phyloP scores from a whole-genome alignment of 1,140 invertebrate species.

The Lepidostoma basale region DNA sequence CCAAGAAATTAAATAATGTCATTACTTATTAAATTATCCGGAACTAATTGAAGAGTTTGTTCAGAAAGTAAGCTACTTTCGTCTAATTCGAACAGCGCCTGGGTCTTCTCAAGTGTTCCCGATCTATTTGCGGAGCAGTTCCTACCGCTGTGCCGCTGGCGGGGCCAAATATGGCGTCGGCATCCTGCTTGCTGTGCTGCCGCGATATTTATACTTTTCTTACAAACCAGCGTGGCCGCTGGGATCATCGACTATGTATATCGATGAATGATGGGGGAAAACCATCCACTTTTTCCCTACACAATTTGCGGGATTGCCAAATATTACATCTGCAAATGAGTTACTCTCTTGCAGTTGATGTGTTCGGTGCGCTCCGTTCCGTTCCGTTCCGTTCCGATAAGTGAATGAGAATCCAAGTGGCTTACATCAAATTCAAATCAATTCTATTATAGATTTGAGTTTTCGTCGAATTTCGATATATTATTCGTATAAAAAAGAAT shows the following conservation, averaged over 20 bases:
- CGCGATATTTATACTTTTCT: constrained; percentile 30
- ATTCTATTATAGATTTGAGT: too few species aligned
- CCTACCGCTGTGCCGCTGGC: too few species aligned
- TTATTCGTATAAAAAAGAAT: neutral
- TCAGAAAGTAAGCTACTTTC: neutral
- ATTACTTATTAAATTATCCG: neutral
- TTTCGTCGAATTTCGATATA: too few species aligned
- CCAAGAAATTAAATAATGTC: too few species aligned
- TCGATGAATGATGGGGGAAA: constrained; percentile 34
- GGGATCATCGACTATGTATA: constrained; percentile 32
- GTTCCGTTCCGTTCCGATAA: too few species aligned
- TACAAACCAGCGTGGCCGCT: constrained; percentile 5
- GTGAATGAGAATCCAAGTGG: too few species aligned
- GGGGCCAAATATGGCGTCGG: constrained; percentile 42
- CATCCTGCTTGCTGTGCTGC: neutral
- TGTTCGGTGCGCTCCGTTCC: neutral
- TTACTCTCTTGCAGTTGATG: neutral
- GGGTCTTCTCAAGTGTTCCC: constrained; percentile 41
- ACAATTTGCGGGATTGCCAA: constrained; percentile 30
- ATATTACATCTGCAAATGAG: constrained; percentile 6
- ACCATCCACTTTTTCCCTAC: constrained; percentile 25
- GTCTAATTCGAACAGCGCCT: constrained; percentile 23
- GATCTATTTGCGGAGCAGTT: constrained; percentile 36
- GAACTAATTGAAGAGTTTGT: neutral
- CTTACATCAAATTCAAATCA: too few species aligned